A percentile compares a stretch with the other conserved stretches of the same genome.
These are phyloP conservation scores for Cladopsammia gracilis DNA, from an alignment of 64 coral and sea anemone species.

Conservation along the genomic window DNA sequence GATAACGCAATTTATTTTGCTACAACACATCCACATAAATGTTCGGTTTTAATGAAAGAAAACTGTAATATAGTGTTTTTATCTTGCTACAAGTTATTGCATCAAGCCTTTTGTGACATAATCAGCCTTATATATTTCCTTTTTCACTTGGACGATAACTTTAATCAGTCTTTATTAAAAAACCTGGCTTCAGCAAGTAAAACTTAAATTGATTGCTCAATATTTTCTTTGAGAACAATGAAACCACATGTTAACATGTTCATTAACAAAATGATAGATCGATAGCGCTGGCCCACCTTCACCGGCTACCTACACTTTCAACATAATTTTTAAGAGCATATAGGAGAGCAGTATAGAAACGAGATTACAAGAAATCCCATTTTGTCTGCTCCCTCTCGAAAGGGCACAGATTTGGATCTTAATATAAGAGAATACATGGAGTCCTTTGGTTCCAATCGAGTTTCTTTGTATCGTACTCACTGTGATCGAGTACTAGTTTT, in stretches of 20 bases:
- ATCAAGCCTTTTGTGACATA: neutral
- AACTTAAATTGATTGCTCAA: neutral
- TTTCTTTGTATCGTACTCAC: too few relatives aligned
- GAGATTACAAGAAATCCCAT: neutral
- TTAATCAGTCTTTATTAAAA: neutral
- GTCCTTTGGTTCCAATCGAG: too few relatives aligned
- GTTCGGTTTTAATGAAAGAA: too few relatives aligned
- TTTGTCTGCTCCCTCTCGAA: neutral
- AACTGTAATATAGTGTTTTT: too few relatives aligned
- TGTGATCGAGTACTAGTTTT: too few relatives aligned
- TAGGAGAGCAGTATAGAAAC: neutral
- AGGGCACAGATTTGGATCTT: too few relatives aligned
- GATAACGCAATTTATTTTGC: too few relatives aligned
- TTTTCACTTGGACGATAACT: neutral
- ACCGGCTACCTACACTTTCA: neutral
- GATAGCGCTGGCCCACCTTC: neutral
- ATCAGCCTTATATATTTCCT: neutral
- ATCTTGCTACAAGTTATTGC: too few relatives aligned
- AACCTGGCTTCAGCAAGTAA: neutral
- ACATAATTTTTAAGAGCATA: neutral
- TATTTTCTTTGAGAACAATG: neutral
- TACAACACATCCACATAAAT: too few relatives aligned
- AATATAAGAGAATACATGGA: too few relatives aligned
- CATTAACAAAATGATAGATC: neutral
- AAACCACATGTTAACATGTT: slow-evolving; percentile 12